Evolutionary conservation across 1,140 invertebrate species (phyloP), one percentile per base, ranked within the genome.

Genomic region (Pentalonia nigronervosa): DNA sequence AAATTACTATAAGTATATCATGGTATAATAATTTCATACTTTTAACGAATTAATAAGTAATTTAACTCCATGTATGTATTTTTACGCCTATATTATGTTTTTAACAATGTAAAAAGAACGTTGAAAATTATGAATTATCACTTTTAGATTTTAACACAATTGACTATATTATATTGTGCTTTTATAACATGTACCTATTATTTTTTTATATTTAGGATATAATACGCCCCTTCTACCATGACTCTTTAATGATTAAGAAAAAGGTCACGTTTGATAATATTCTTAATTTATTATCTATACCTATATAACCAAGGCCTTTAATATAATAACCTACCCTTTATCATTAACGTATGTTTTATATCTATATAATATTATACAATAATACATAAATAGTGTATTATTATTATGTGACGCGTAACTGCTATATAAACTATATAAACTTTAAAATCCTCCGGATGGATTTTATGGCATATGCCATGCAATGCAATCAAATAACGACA

Each of bases 271-370:
- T 45, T 41, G 25, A 86, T 45, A 86, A 41, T 86, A 45, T 45
- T 45, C 83, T 86, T 86, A 86, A 86, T 41, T 45, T 86, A 86
- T 86, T 86, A 47, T 86, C 83, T 86, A 86, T 86, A 41, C 41
- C 41, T 41, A 45, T 45, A 86, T 41, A 86, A 41, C 41, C 8
- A 14, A 86, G 36, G 41, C 41, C 41, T 86, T 86, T 86, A 86
- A 30, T 41, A 86, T 45, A 86, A 30, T 41, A 41, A 2, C 41
- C 41, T 86, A 25, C 83, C 21, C 23, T 45, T 45, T 41, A 86
- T 30, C 8, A 41, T 14, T 25, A 86, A 6, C 83, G 45, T 84
- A 41, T 14, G 25, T 41, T 45, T 11, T 86, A 45, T 86, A 81
- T 36, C 25, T 67, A 21, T 36, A 83, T 76, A 76, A 20, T 53